Conservation (phyloP, 2,888 invertebrate species). For the Germaria angustata region DNA sequence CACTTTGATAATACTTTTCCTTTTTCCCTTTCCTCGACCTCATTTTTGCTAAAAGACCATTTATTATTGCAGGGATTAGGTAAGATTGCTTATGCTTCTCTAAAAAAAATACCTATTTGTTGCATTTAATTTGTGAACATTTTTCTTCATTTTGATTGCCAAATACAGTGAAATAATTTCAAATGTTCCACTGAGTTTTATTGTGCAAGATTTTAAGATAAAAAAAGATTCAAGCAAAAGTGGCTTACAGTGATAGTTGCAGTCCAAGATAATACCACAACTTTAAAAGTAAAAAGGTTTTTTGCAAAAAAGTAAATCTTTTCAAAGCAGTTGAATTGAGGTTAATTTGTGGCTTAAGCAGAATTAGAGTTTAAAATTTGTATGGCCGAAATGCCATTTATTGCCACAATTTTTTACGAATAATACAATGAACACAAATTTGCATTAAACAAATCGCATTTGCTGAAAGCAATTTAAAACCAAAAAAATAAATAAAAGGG, state of each 20-base stretch:
- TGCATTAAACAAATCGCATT: neutral
- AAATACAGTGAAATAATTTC: constrained; percentile 21
- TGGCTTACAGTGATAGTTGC: neutral
- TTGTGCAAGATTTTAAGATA: constrained; percentile 21
- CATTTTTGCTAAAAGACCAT: neutral
- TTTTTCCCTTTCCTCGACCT: too few relatives aligned
- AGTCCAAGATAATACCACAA: neutral
- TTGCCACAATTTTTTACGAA: too few relatives aligned
- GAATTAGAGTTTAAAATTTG: neutral
- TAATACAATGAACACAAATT: neutral
- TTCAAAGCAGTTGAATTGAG: neutral
- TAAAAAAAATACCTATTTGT: neutral
- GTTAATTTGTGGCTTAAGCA: constrained; percentile 21
- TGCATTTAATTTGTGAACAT: constrained; percentile 1
- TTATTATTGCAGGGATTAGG: neutral
- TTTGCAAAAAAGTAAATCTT: too few relatives aligned
- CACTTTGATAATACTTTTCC: too few relatives aligned
- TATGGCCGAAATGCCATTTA: neutral
- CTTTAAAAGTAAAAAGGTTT: neutral
- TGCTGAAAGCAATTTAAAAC: neutral
- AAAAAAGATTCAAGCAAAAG: neutral
- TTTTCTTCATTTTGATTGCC: neutral
- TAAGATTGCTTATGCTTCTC: neutral
- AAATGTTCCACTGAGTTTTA: constrained; percentile 23
- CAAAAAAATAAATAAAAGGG: too few relatives aligned